These are phyloP conservation scores for Synaphobranchus kaupii DNA, from an alignment of 2,797 vertebrate species.

Conservation along the genomic window DNA sequence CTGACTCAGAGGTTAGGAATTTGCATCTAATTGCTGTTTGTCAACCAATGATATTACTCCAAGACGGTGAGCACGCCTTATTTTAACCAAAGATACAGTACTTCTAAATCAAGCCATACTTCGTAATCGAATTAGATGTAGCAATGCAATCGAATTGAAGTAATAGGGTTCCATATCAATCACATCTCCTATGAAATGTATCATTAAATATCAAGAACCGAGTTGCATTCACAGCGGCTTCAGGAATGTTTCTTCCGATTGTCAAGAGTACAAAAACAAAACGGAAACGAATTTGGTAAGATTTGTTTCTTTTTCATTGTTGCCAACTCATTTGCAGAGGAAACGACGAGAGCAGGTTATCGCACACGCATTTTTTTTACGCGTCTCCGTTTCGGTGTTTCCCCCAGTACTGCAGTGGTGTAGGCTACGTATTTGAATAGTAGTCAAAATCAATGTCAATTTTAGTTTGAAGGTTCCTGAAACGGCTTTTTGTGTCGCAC, in stretches of 20 bases:
- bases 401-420: background rate
- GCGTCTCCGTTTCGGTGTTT: background rate
- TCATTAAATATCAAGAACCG: constrained; percentile 7
- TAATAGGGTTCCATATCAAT: background rate
- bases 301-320: constrained; percentile 35
- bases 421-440: background rate
- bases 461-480: background rate
- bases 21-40: constrained; percentile 90
- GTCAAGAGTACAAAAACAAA: constrained; percentile 64
- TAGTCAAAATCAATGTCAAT: background rate
- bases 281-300: constrained; percentile 75
- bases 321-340: background rate
- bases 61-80: constrained; percentile 72
- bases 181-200: background rate
- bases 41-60: constrained; percentile 83
- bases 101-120: constrained; percentile 56
- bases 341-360: background rate
- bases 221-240: constrained; percentile 49
- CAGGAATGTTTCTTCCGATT: constrained; percentile 78
- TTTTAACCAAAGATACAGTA: constrained; percentile 57
- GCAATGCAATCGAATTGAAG: background rate
- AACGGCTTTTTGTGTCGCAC: background rate
- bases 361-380: background rate
- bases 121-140: constrained; percentile 63
- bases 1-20: constrained; percentile 92